These are phyloP conservation scores for Drosophila simulans DNA, from an alignment of 1,140 invertebrate genomes.

Conservation along the genomic window DNA sequence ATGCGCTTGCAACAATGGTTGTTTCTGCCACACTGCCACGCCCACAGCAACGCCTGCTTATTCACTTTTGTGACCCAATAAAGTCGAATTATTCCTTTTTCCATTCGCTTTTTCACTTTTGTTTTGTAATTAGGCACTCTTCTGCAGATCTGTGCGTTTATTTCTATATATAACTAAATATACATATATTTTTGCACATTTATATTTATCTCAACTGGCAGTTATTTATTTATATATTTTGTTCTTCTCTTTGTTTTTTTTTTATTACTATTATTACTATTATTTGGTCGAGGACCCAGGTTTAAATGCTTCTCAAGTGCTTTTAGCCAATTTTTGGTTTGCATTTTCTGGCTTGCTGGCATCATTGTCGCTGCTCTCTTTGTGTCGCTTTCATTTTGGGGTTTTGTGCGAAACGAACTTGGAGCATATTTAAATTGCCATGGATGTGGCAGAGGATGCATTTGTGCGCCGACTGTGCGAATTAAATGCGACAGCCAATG, in stretches of 20 bases:
- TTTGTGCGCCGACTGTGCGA: neutral
- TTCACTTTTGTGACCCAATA: conserved; percentile 60
- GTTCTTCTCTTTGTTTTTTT: neutral
- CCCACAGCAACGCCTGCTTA: conserved; percentile 25
- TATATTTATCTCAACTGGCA: conserved; percentile 4
- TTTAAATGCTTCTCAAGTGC: conserved; percentile 52
- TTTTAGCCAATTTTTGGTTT: conserved; percentile 46
- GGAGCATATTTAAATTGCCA: conserved; percentile 29
- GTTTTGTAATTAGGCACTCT: conserved; percentile 53
- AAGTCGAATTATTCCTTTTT: conserved; percentile 32
- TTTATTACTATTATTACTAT: neutral
- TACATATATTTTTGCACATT: neutral
- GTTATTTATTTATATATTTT: neutral
- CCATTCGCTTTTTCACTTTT: conserved; percentile 23
- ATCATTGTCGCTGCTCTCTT: conserved; percentile 21
- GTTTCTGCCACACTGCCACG: conserved; percentile 49
- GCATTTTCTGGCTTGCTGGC: conserved; percentile 34
- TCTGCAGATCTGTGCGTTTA: conserved; percentile 5
- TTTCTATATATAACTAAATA: neutral
- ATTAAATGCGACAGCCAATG: conserved; percentile 16
- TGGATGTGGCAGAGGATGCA: conserved; percentile 15
- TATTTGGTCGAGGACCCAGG: conserved; percentile 4
- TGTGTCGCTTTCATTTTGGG: conserved; percentile 27
- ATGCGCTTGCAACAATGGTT: conserved; percentile 66
- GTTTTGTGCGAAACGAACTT: conserved; percentile 21